Evolutionary conservation across 2,113 vertebrate genomes (phyloP), one percentile per base, ranked within the genome.

Genomic region (Numenius arquata): DNA sequence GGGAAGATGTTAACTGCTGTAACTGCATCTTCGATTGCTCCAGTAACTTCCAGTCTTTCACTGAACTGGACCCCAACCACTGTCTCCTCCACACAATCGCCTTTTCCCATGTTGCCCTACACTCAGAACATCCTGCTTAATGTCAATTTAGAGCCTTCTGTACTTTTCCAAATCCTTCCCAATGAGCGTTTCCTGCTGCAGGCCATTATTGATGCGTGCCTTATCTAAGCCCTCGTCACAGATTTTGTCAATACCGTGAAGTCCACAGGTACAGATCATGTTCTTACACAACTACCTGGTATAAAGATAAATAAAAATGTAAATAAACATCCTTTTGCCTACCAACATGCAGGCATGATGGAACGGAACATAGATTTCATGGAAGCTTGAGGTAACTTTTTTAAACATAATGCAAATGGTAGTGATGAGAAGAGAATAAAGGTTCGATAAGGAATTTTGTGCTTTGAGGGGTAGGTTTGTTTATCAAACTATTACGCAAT

Each of bases 321-420:
- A 32, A 41, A 47, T 25, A 29, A 32, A 27, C 32, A 40, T 6
- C 79, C 53, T 55, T 58, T 43, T 45, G 47, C 41, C 71, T 11
- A 0, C 12, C 12, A 8, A 0, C 14, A 18, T 41, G 26, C 22
- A 8, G 56, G 30, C 8, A 19, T 1, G 20, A 11, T 0, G 5
- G 36, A 36, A 23, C 8, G 86, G 72, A 17, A 89, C 3, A 0
- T 3, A 14, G 83, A 30, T 40, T 43, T 30, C 40, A 21, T 9
- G 15, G 58, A 55, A 94, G 53, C 43, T 61, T 11, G n/a, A 80
- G 43, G 56, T 47, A 89, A 71, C 66, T 21, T 53, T 30, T 67
- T 41, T 4, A 53, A 72, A 55, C 32, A 1, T 3, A 56, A 53
- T 9, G 52, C 63, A 62, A 59, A 17, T 9, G 32, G 25, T 4